Percentiles rank a stretch among this genome's conserved stretches.
These are phyloP conservation scores for Prinia subflava DNA, from an alignment of 2,113 vertebrate genomes.

Conservation along the genomic window DNA sequence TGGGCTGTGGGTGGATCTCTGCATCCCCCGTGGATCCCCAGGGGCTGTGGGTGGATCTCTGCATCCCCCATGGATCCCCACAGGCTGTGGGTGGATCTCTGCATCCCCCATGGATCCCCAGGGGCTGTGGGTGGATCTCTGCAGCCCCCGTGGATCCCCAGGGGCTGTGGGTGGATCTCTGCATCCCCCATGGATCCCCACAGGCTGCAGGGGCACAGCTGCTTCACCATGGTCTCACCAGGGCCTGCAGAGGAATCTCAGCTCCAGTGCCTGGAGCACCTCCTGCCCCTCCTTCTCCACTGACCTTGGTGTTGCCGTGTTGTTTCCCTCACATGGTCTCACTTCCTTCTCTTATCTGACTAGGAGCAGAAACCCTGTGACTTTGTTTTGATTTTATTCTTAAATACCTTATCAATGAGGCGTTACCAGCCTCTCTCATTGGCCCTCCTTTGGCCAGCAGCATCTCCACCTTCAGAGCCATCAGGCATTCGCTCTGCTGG, in stretches of 20 bases:
- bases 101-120: no score
- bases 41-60: no score
- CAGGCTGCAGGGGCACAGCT: no score
- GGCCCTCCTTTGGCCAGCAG: not conserved
- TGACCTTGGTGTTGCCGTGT: no score
- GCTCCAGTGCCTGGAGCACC: accelerated
- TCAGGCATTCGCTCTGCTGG: accelerated
- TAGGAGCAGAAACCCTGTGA: not conserved
- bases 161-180: no score
- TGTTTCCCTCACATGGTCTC: not conserved
- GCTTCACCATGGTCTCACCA: no score
- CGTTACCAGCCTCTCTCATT: accelerated
- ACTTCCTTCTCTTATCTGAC: not conserved
- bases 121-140: no score
- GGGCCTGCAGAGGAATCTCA: no score
- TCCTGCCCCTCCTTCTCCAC: not conserved
- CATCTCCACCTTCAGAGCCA: not conserved
- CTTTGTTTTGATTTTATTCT: not conserved
- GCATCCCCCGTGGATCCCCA: not conserved
- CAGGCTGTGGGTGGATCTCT: no score
- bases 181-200: no score
- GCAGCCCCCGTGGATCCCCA: no score
- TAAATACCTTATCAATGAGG: not conserved
- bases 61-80: no score
- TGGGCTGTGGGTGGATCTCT: not conserved